phyloP scores from a whole-genome alignment of 2,113 vertebrate genomes.

The Brachionichthys hirsutus region DNA sequence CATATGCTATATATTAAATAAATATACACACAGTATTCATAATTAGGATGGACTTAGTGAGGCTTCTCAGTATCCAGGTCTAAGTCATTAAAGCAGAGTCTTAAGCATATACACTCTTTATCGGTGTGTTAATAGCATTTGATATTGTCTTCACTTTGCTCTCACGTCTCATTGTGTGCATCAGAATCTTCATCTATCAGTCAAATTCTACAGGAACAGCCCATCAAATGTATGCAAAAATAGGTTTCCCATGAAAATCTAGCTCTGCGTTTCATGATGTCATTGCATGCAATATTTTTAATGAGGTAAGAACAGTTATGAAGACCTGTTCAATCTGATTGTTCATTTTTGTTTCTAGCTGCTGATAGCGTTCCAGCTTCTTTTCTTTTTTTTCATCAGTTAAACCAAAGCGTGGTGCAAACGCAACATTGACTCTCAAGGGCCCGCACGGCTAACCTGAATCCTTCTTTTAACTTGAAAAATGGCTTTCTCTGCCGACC shows the following conservation, averaged over 20 bases:
- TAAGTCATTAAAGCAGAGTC: constrained; percentile 76
- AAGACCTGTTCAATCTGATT: background rate
- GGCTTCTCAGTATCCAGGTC: constrained; percentile 74
- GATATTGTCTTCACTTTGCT: constrained; percentile 12
- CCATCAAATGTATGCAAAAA: no score
- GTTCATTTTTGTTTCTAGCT: background rate
- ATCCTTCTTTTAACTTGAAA: constrained; percentile 74
- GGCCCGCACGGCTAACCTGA: constrained; percentile 69
- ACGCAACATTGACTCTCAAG: constrained; percentile 72
- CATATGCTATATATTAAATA: no score
- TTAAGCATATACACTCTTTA: constrained; percentile 56
- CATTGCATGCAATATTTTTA: no score
- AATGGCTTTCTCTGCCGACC: constrained; percentile 67
- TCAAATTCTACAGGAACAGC: no score
- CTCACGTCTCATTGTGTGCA: background rate
- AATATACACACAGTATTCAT: background rate
- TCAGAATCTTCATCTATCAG: no score
- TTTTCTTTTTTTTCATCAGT: constrained; percentile 26
- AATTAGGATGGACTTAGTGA: constrained; percentile 49
- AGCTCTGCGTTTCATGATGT: no score
- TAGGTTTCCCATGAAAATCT: no score
- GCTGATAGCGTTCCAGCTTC: background rate
- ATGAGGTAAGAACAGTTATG: no score
- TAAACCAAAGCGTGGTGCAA: constrained; percentile 54
- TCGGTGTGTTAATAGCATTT: constrained; percentile 45